phyloP scores from a whole-genome alignment of 2,888 invertebrate species.

The Sinodicranocentrus sp. region DNA sequence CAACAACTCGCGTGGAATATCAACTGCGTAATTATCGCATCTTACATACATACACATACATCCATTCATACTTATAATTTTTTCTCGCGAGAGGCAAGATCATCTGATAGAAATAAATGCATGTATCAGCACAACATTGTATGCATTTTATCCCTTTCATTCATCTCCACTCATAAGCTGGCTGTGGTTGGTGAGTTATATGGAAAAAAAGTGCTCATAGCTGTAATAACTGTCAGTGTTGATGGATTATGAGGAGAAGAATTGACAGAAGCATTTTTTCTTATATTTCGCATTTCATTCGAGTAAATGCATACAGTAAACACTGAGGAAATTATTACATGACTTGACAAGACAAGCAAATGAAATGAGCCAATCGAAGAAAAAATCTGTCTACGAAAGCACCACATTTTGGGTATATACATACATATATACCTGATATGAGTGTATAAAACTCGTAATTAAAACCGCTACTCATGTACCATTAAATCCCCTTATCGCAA shows the following conservation, averaged over 20 bases:
- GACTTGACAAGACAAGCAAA: constrained; percentile 29
- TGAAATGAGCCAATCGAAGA: constrained; percentile 11
- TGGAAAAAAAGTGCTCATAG: background rate
- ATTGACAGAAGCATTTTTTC: too few species aligned
- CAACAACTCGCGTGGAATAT: constrained; percentile 20
- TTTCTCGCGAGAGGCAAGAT: too few species aligned
- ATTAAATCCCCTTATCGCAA: constrained; percentile 36
- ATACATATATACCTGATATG: constrained; percentile 8
- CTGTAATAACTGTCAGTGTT: constrained; percentile 35
- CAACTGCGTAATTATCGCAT: constrained; percentile 14
- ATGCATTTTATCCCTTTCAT: background rate
- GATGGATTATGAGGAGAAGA: constrained; percentile 19
- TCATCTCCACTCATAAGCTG: background rate
- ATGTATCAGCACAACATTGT: too few species aligned
- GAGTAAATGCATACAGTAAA: too few species aligned
- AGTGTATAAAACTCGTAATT: constrained; percentile 37
- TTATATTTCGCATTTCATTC: too few species aligned
- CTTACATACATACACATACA: background rate
- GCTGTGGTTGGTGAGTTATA: background rate
- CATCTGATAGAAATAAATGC: too few species aligned
- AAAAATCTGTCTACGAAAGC: background rate
- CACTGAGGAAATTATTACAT: constrained; percentile 12
- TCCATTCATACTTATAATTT: background rate
- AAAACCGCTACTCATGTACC: constrained; percentile 30
- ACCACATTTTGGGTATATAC: background rate